A percentile compares a stretch with the other conserved stretches of the same genome.
Evolutionary conservation across 2,113 vertebrate genomes (phyloP).

Genomic region (Caracal caracal): DNA sequence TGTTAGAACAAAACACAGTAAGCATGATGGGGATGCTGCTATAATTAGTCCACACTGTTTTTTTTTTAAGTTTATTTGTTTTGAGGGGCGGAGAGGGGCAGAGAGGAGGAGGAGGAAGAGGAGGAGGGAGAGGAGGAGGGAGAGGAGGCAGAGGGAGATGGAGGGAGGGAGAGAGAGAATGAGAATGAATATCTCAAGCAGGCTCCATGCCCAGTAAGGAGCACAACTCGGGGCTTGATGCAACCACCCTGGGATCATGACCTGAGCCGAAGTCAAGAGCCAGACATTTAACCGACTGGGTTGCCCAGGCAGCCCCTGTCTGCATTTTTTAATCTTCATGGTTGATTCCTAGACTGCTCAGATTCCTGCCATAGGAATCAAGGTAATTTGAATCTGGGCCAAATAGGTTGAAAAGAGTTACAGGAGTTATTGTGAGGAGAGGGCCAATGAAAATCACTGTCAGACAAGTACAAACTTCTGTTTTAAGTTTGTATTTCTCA

Average conservation of each 20-base stretch:
- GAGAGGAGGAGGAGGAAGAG: not conserved
- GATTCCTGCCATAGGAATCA: not conserved
- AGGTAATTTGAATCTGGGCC: constrained; percentile 5
- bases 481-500: constrained; percentile 47
- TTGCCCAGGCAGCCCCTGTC: no score
- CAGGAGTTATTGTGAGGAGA: not conserved
- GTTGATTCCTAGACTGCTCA: not conserved
- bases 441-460: not conserved
- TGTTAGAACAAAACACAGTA: constrained; percentile 3
- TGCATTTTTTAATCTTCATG: not conserved
- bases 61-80: not conserved
- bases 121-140: no score
- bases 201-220: no score
- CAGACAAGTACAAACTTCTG: not conserved
- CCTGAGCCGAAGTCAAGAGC: not conserved
- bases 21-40: not conserved
- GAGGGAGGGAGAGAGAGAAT: not conserved
- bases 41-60: not conserved
- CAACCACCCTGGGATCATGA: no score
- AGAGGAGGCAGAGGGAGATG: no score
- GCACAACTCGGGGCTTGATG: no score
- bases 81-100: no score
- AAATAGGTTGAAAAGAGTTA: constrained; percentile 12
- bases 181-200: no score
- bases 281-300: not conserved